Base-by-base conservation (phyloP, 2,888 invertebrate species). In the Caenorhabditis zanzibari region DNA sequence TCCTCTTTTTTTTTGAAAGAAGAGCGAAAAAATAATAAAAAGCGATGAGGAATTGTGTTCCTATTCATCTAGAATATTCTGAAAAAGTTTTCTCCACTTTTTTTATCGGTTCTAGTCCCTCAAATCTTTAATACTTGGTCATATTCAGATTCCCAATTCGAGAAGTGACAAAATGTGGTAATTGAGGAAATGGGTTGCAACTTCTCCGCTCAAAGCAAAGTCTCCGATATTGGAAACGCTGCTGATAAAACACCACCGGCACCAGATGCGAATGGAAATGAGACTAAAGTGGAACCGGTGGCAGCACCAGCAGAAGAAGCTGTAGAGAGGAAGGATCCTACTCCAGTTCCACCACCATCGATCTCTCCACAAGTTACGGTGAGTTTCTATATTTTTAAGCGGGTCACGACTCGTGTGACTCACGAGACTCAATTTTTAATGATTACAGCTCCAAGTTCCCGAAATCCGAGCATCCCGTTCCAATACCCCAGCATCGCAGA, bases 161-260 rank as follows among this genome's bases (percentile, higher is more conserved):
- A 56, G 38, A 41, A 24, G 47, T 54, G 12, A 19, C 9, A 28
- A 49, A 35, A 76, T 66, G 74, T 68, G 47, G 22, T 54, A 68
- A 69, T 38, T 12, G 9, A 12, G 2, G 56, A 9, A 35, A 81
- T 82, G 82, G 82, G 82, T 24, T 82, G 82, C 38, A 82, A 82
- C 47, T 47, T 54, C 22, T 82, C 82, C 4, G n/a, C 76, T 49
- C 66, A 38, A 32, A 59, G 66, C 38, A 82, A 82, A 41, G 81
- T 82, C 2, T 63, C 32, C 32, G 81, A 81, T 19, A 56, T 74
- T 49, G 66, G 38, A 9, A 63, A 38, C 9, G 24, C 44, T 9
- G 6, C 35, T 0, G 66, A 80, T 64, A 58, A 47, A 4, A 26
- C 72, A 12, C 28, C 63, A 6, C 64, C 64, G 10, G 56, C 28